Conservation (phyloP, 2,797 vertebrate species). For the Mus spretus region DNA sequence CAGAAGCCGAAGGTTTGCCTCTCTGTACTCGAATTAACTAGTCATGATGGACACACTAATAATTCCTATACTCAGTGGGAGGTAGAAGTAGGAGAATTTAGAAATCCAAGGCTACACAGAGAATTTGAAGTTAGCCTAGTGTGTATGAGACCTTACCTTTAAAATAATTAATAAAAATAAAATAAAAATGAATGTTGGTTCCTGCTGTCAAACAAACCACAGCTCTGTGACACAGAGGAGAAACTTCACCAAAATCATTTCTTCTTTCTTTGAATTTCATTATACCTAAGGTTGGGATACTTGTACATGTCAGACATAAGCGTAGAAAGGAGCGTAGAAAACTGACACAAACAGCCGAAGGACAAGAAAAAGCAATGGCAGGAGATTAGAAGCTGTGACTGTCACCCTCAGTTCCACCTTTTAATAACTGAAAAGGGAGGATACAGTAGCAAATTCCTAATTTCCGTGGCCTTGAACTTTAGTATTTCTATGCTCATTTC, state of each 20-base stretch:
- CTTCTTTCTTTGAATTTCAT: background rate
- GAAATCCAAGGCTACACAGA: background rate
- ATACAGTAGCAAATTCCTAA: conserved; percentile 40
- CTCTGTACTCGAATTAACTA: background rate
- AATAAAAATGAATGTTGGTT: background rate
- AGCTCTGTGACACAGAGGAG: background rate
- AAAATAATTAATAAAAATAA: background rate
- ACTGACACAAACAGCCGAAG: background rate
- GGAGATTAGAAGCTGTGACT: background rate
- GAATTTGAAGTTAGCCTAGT: background rate
- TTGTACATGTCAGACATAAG: conserved; percentile 13
- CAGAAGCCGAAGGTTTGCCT: background rate
- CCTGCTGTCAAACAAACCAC: background rate
- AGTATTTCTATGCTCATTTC: conserved; percentile 48
- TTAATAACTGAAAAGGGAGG: background rate
- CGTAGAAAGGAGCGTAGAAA: conserved; percentile 11
- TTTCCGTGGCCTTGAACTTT: conserved; percentile 50
- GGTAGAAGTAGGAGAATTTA: background rate
- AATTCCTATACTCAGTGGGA: background rate
- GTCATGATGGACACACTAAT: background rate
- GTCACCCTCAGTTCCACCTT: background rate
- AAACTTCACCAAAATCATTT: conserved; percentile 35
- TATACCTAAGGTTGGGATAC: conserved; percentile 9
- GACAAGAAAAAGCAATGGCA: conserved; percentile 21
- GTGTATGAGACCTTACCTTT: background rate